A percentile compares a stretch with the other conserved stretches of the same genome.
Evolutionary conservation across 2,797 vertebrate species (phyloP).

Genomic region (Neostethus bicornis): DNA sequence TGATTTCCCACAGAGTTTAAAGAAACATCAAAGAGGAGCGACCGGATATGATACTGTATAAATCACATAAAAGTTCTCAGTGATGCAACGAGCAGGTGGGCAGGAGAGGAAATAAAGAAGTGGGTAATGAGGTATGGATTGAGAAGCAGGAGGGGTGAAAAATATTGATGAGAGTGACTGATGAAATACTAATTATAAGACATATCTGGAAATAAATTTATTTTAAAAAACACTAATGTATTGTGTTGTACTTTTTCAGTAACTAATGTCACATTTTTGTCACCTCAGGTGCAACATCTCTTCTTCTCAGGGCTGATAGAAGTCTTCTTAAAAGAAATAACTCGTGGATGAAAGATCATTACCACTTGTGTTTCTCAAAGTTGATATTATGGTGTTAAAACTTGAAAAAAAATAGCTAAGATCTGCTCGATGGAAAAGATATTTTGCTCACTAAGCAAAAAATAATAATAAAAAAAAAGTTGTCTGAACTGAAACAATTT

Average conservation of each 20-base stretch:
- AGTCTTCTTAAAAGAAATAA: conserved; percentile 6
- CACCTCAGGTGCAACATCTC: conserved; percentile 3
- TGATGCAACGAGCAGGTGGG: conserved; percentile 26
- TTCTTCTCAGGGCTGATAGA: conserved; percentile 1
- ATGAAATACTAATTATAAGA: conserved; percentile 26
- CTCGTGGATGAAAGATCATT: conserved; percentile 7
- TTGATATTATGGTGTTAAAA: conserved; percentile 5
- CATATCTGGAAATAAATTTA: no score
- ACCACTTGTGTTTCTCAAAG: conserved; percentile 12
- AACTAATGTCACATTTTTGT: conserved; percentile 3
- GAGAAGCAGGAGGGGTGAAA: background rate
- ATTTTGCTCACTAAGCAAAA: background rate
- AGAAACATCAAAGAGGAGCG: conserved; percentile 32
- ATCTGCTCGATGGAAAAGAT: background rate
- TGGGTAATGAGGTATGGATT: background rate
- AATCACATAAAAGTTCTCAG: conserved; percentile 34
- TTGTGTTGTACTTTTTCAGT: conserved; percentile 2
- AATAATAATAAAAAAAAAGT: background rate
- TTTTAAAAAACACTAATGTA: no score
- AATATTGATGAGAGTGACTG: conserved; percentile 5
- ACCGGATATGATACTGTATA: conserved; percentile 36
- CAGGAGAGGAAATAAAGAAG: conserved; percentile 27
- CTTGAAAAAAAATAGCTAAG: background rate
- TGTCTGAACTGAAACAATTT: background rate
- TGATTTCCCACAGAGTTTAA: conserved; percentile 35